A percentile compares a stretch with the other conserved stretches of the same genome.
phyloP scores from a whole-genome alignment of 2,888 invertebrate species.

The Eilema griseolum region DNA sequence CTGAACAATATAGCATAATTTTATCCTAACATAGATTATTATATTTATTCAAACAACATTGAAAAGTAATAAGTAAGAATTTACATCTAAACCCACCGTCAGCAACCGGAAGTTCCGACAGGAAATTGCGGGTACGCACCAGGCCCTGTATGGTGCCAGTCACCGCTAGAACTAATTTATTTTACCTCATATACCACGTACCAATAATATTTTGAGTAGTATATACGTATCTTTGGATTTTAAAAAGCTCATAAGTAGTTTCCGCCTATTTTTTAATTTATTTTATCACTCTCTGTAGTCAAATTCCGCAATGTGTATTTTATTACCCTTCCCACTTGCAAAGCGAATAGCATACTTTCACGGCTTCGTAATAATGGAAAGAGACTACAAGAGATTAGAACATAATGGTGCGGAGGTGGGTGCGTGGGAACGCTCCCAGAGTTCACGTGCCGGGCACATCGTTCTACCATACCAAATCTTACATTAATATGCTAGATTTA shows the following conservation, averaged over 20 bases:
- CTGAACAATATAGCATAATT: too few relatives aligned
- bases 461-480: slow-evolving; percentile 79
- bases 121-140: slow-evolving; percentile 57
- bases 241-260: background rate
- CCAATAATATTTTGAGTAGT: slow-evolving; percentile 28
- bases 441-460: slow-evolving; percentile 81
- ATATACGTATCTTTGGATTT: slow-evolving; percentile 13
- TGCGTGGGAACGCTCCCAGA: slow-evolving; percentile 87
- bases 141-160: slow-evolving; percentile 52
- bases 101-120: slow-evolving; percentile 61
- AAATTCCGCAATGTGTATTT: slow-evolving; percentile 63
- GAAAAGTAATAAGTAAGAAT: slow-evolving; percentile 24
- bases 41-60: slow-evolving; percentile 29
- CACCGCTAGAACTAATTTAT: slow-evolving; percentile 54
- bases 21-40: background rate
- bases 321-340: slow-evolving; percentile 72
- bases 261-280: background rate
- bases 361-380: slow-evolving; percentile 83
- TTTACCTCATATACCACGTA: slow-evolving; percentile 29
- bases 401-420: slow-evolving; percentile 86
- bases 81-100: slow-evolving; percentile 26
- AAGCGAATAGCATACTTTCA: slow-evolving; percentile 81
- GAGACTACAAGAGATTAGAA: slow-evolving; percentile 84
- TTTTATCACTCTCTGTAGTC: slow-evolving; percentile 24
- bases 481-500: slow-evolving; percentile 83